Conservation (phyloP, 2,888 invertebrate species). For the Nomada hirtipes region DNA sequence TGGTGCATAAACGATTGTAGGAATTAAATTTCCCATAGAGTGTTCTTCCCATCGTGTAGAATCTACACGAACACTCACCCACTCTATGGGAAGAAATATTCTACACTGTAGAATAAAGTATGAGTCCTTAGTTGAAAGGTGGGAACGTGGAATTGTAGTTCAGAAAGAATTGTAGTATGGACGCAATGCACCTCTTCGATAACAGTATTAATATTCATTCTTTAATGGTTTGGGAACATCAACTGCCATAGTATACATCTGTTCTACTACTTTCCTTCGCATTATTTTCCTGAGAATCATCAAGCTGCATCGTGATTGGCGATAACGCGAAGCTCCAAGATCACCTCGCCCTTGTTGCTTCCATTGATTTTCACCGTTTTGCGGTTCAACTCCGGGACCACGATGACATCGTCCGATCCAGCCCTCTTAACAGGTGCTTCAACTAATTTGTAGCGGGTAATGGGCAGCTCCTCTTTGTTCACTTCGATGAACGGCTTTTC, state of each 20-base stretch:
- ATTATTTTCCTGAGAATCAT: neutral
- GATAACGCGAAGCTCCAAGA: constrained; percentile 79
- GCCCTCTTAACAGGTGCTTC: constrained; percentile 70
- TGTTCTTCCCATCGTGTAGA: too few species aligned
- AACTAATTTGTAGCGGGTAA: constrained; percentile 70
- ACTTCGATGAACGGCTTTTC: constrained; percentile 70
- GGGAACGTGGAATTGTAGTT: too few species aligned
- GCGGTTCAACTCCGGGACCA: constrained; percentile 69
- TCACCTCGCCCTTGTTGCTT: constrained; percentile 76
- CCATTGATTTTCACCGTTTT: constrained; percentile 74
- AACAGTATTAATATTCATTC: too few species aligned
- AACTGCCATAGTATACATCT: neutral
- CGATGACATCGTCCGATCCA: constrained; percentile 69
- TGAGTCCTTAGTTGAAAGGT: too few species aligned
- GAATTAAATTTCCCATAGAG: too few species aligned
- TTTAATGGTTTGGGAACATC: neutral
- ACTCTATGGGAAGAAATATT: too few species aligned
- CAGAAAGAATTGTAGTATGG: too few species aligned
- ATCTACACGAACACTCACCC: too few species aligned
- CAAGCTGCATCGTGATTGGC: constrained; percentile 74
- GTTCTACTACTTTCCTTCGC: neutral
- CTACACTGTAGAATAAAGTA: too few species aligned
- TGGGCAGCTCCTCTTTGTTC: constrained; percentile 68
- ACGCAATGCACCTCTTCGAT: too few species aligned
- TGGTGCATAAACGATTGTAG: too few species aligned